Evolutionary conservation across 2,113 vertebrate species (phyloP).

Genomic region (Antechinus stuartii): DNA sequence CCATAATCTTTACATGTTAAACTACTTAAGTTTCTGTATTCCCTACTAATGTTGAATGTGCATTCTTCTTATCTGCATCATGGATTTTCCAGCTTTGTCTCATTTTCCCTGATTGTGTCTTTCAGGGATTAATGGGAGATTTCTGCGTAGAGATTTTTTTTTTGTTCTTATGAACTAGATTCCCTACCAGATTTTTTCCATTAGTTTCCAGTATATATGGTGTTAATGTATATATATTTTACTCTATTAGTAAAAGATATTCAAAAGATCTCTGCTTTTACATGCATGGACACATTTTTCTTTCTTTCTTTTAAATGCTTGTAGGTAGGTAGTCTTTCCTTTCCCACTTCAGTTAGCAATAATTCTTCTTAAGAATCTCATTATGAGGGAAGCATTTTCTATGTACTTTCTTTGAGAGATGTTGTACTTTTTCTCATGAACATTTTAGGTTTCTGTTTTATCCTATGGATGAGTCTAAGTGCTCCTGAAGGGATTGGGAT

Average conservation of each 20-base stretch:
- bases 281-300: not conserved
- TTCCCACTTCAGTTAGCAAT: not conserved
- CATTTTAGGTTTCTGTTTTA: not conserved
- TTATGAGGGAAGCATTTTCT: not conserved
- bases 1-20: not conserved
- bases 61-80: constrained; percentile 59
- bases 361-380: not conserved
- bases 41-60: constrained; percentile 47
- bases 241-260: not conserved
- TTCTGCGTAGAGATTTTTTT: constrained; percentile 63
- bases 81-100: constrained; percentile 49
- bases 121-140: constrained; percentile 64
- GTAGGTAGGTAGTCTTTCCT: not conserved
- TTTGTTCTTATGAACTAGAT: constrained; percentile 55
- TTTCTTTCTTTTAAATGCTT: rapidly evolving
- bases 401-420: not conserved
- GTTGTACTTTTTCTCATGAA: not conserved
- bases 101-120: constrained; percentile 64
- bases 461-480: not conserved
- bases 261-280: not conserved
- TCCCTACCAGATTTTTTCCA: constrained; percentile 14
- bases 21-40: not conserved
- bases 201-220: not conserved
- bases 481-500: rapidly evolving
- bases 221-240: not conserved